Evolutionary conservation across 2,797 vertebrate species (phyloP).

Genomic region (Chaetodon trifasciatus): DNA sequence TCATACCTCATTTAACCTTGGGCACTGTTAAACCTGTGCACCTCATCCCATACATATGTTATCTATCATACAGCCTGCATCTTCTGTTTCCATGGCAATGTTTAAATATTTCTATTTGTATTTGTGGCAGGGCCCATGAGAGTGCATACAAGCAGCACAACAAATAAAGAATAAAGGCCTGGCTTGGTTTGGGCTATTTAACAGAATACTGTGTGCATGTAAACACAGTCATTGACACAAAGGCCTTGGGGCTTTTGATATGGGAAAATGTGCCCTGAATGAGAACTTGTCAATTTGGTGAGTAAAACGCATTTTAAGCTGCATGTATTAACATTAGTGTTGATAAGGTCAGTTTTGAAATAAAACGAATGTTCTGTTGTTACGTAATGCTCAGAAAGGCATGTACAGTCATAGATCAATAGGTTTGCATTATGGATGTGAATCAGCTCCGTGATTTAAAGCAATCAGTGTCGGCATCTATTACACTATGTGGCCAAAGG

Average conservation of each 20-base stretch:
- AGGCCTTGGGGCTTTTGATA: background rate
- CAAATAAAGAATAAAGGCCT: background rate
- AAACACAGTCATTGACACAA: slow-evolving; percentile 45
- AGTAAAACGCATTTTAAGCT: slow-evolving; percentile 33
- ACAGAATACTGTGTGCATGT: slow-evolving; percentile 8
- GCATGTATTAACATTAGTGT: slow-evolving; percentile 20
- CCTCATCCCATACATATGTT: background rate
- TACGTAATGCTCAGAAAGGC: slow-evolving; percentile 3
- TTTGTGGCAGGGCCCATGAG: background rate
- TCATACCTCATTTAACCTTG: background rate
- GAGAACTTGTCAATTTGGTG: slow-evolving; percentile 36
- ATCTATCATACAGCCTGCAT: background rate
- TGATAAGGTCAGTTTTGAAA: slow-evolving; percentile 15
- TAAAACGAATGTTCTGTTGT: slow-evolving; percentile 28
- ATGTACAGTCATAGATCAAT: background rate
- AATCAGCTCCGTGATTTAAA: background rate
- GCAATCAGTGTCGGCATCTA: background rate
- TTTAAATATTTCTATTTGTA: background rate
- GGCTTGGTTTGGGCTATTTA: background rate
- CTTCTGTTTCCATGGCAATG: slow-evolving; percentile 26
- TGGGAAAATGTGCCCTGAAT: slow-evolving; percentile 67
- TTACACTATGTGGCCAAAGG: background rate
- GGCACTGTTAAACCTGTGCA: background rate
- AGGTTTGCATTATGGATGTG: background rate
- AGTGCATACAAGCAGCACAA: background rate